These are phyloP conservation scores for Dicentrarchus labrax DNA, from an alignment of 2,113 vertebrate species.

Conservation along the genomic window DNA sequence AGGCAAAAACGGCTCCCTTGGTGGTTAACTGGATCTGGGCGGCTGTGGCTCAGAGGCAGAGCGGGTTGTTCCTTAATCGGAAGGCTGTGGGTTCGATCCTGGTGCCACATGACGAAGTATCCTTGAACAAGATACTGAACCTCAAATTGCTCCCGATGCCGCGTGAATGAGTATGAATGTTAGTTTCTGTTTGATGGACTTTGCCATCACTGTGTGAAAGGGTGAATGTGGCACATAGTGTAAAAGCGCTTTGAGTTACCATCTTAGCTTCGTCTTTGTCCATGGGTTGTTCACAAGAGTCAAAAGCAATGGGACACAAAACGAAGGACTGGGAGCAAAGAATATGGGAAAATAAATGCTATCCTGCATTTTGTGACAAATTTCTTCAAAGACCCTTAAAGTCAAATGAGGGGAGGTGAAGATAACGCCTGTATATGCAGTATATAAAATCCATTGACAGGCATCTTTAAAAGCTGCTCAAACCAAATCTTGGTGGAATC, in stretches of 20 bases:
- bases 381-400: not conserved
- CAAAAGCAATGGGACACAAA: not conserved
- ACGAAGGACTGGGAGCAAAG: not conserved
- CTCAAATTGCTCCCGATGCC: too few relatives aligned
- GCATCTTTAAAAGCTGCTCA: not conserved
- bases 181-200: too few relatives aligned
- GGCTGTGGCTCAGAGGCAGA: too few relatives aligned
- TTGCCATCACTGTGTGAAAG: too few relatives aligned
- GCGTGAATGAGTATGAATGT: too few relatives aligned
- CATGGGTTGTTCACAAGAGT: not conserved
- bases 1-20: slow-evolving; percentile 27
- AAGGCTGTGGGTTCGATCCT: too few relatives aligned
- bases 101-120: too few relatives aligned
- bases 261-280: not conserved
- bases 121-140: too few relatives aligned
- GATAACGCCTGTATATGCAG: not conserved
- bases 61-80: too few relatives aligned
- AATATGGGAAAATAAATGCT: not conserved
- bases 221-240: too few relatives aligned
- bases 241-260: too few relatives aligned
- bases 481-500: not conserved
- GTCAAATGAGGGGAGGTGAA: not conserved
- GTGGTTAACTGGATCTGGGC: slow-evolving; percentile 4
- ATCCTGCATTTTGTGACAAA: too few relatives aligned
- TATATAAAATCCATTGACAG: not conserved